These are phyloP conservation scores for Ptilonorhynchus violaceus DNA, from an alignment of 2,113 vertebrate species.

Conservation along the genomic window DNA sequence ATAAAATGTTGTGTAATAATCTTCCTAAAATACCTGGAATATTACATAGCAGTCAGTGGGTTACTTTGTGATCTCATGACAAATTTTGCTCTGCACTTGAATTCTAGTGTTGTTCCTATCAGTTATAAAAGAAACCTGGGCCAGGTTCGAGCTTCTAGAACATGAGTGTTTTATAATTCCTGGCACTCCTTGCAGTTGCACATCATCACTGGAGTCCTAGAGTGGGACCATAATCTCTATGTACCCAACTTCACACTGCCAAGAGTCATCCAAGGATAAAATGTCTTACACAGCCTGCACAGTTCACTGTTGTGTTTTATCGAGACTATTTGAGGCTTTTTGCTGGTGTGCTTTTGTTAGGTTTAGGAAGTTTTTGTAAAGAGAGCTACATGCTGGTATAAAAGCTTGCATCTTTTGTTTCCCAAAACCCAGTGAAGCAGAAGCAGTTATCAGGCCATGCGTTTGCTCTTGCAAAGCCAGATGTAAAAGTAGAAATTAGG, in stretches of 20 bases:
- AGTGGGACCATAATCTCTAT: background rate
- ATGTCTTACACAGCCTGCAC: background rate
- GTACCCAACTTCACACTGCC: background rate
- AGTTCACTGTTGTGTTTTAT: background rate
- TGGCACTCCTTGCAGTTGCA: background rate
- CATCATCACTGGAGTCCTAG: background rate
- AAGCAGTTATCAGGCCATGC: background rate
- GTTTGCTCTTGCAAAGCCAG: background rate
- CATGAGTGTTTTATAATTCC: background rate
- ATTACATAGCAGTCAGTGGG: background rate
- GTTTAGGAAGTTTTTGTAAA: background rate
- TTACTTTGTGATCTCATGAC: background rate
- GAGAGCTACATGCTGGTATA: background rate
- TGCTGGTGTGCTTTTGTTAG: background rate
- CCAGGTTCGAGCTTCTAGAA: background rate
- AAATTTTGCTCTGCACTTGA: background rate
- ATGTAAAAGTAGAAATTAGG: background rate
- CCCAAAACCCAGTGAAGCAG: background rate
- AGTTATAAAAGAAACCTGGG: background rate
- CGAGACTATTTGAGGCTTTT: background rate
- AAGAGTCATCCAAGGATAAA: background rate
- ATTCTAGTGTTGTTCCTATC: background rate
- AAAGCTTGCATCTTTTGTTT: background rate
- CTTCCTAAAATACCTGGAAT: background rate
- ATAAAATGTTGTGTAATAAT: background rate